phyloP scores from a whole-genome alignment of 2,797 vertebrate genomes.

The Chaetodon trifasciatus region DNA sequence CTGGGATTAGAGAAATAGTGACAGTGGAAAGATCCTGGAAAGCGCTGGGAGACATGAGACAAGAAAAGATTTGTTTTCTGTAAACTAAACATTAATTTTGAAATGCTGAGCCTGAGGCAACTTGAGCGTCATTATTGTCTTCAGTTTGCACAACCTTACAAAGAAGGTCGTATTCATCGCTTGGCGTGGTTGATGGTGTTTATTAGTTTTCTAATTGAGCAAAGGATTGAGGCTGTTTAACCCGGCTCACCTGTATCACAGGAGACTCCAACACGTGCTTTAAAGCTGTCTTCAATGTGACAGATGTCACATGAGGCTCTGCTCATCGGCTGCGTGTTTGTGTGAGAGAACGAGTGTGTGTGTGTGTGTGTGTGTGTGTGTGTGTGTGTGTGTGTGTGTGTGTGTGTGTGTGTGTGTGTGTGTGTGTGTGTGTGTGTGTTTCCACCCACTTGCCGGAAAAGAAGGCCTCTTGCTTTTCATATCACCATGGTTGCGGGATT shows the following conservation, averaged over 20 bases:
- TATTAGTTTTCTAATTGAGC: slow-evolving; percentile 32
- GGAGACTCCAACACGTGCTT: slow-evolving; percentile 49
- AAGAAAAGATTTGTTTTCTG: slow-evolving; percentile 57
- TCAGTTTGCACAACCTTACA: slow-evolving; percentile 33
- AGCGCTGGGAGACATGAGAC: slow-evolving; percentile 49
- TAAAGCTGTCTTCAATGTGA: slow-evolving; percentile 62
- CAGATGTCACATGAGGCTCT: slow-evolving; percentile 64
- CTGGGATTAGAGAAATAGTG: slow-evolving; percentile 54
- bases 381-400: slow-evolving; percentile 49
- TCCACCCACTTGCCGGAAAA: slow-evolving; percentile 73
- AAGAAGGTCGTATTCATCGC: slow-evolving; percentile 28
- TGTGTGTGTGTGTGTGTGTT: slow-evolving; percentile 34
- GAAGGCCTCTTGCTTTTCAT: slow-evolving; percentile 71
- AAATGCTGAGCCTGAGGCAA: slow-evolving; percentile 57
- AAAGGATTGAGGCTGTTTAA: slow-evolving; percentile 36
- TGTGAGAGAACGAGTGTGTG: slow-evolving; percentile 11
- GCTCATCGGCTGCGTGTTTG: slow-evolving; percentile 51
- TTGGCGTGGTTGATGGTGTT: slow-evolving; percentile 30
- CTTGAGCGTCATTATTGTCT: slow-evolving; percentile 42
- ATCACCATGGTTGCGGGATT: slow-evolving; percentile 81
- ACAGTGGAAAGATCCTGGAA: slow-evolving; percentile 44
- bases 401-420: slow-evolving; percentile 7
- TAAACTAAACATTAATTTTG: slow-evolving; percentile 59
- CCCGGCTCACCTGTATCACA: slow-evolving; percentile 50
- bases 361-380: slow-evolving; percentile 19